phyloP scores from a whole-genome alignment of 1,140 invertebrate species.

The Pentalonia nigronervosa region DNA sequence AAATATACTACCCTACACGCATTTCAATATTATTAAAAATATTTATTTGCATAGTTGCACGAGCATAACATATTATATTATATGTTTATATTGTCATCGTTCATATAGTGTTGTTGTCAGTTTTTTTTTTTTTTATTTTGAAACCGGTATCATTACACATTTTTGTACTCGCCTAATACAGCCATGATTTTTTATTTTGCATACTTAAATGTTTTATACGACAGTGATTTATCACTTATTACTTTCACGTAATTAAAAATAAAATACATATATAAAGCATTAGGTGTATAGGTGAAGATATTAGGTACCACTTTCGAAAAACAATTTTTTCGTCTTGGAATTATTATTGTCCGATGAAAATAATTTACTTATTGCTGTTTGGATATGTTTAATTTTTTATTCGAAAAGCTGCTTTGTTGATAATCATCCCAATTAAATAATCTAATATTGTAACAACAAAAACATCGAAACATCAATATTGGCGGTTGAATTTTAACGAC shows the following conservation, averaged over 20 bases:
- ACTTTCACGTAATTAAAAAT: slow-evolving; percentile 29
- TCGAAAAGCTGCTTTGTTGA: not conserved
- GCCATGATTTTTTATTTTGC: not conserved
- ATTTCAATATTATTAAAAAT: not conserved
- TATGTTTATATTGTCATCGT: not conserved
- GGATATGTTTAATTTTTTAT: not conserved
- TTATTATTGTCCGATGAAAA: not conserved
- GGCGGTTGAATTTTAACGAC: not conserved
- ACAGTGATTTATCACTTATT: not conserved
- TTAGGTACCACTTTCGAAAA: not conserved
- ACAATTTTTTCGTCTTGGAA: not conserved
- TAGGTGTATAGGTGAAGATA: not conserved
- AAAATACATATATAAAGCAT: not conserved
- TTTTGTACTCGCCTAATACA: not conserved
- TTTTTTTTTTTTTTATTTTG: not conserved
- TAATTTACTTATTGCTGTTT: not conserved
- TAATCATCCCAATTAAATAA: too few species aligned
- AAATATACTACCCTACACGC: not conserved
- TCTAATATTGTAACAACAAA: too few species aligned
- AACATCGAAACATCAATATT: too few species aligned
- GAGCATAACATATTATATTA: not conserved
- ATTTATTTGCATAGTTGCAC: not conserved
- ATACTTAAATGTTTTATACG: not conserved
- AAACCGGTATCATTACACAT: slow-evolving; percentile 5
- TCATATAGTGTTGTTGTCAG: not conserved